Conservation (phyloP, 2,113 vertebrate genomes). For the Hiodon tergisus region DNA sequence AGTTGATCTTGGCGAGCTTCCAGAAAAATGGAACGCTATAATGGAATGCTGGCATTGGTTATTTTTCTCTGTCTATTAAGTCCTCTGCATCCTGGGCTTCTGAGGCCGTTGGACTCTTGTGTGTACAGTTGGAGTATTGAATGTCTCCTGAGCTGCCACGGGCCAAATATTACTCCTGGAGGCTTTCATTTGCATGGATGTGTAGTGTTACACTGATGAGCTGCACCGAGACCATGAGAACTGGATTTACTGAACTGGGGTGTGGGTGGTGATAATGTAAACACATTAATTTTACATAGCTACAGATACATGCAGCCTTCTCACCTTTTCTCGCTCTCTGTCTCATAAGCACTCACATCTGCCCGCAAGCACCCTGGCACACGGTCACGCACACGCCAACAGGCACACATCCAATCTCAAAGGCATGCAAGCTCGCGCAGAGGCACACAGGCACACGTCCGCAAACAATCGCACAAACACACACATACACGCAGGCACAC, state of each 20-base stretch:
- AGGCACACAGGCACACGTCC: too few species aligned
- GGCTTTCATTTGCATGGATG: background rate
- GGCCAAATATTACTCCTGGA: background rate
- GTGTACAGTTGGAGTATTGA: conserved; percentile 5
- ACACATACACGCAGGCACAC: too few species aligned
- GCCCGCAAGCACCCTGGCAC: too few species aligned
- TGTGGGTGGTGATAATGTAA: too few species aligned
- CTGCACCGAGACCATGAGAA: background rate
- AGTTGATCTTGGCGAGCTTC: conserved; percentile 23
- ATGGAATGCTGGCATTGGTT: conserved; percentile 36
- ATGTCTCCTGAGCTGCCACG: background rate
- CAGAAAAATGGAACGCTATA: conserved; percentile 22
- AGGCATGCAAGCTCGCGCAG: too few species aligned
- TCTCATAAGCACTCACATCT: too few species aligned
- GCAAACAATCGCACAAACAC: too few species aligned
- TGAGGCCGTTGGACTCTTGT: conserved; percentile 9
- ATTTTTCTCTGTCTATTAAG: background rate
- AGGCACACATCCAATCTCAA: too few species aligned
- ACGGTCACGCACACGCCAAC: too few species aligned
- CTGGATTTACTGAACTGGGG: background rate
- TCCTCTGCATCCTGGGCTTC: conserved; percentile 8
- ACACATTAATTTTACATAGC: too few species aligned
- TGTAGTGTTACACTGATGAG: background rate
- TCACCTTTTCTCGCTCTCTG: too few species aligned
- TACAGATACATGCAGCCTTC: too few species aligned